These are phyloP conservation scores for Mareca strepera DNA, from an alignment of 2,797 vertebrate species.

Conservation along the genomic window DNA sequence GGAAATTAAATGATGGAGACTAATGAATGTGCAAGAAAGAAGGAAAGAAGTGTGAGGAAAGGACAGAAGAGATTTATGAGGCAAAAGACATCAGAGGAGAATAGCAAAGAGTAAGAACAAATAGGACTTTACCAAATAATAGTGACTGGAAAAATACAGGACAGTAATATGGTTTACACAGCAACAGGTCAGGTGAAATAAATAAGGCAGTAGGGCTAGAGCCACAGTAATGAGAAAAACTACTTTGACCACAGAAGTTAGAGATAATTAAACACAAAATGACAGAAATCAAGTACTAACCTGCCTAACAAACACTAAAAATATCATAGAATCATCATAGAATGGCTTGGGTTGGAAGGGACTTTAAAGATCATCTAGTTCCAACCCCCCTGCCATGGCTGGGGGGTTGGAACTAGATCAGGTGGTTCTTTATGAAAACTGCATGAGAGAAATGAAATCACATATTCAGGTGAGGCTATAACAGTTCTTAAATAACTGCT, in stretches of 20 bases:
- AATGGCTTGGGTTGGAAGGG: too few relatives aligned
- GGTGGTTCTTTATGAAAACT: background rate
- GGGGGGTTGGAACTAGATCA: too few relatives aligned
- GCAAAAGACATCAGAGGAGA: background rate
- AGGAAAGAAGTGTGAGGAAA: background rate
- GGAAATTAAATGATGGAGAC: slow-evolving; percentile 39
- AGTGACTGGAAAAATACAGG: background rate
- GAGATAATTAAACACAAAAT: background rate
- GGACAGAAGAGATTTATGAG: slow-evolving; percentile 19
- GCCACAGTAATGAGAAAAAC: background rate
- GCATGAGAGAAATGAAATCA: background rate
- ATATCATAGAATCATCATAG: background rate
- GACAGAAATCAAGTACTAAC: background rate
- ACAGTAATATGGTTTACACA: background rate
- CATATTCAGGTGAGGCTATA: background rate
- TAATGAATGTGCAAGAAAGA: slow-evolving; percentile 36
- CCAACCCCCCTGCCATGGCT: too few relatives aligned
- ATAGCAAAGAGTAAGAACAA: background rate
- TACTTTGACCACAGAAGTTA: background rate
- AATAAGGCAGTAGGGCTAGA: background rate
- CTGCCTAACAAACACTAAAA: background rate
- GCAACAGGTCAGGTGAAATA: background rate
- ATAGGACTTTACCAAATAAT: background rate
- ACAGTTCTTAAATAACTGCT: background rate
- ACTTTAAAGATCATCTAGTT: too few relatives aligned